Conservation (phyloP, 2,113 vertebrate genomes). For the Erythrocercus mccallii region DNA sequence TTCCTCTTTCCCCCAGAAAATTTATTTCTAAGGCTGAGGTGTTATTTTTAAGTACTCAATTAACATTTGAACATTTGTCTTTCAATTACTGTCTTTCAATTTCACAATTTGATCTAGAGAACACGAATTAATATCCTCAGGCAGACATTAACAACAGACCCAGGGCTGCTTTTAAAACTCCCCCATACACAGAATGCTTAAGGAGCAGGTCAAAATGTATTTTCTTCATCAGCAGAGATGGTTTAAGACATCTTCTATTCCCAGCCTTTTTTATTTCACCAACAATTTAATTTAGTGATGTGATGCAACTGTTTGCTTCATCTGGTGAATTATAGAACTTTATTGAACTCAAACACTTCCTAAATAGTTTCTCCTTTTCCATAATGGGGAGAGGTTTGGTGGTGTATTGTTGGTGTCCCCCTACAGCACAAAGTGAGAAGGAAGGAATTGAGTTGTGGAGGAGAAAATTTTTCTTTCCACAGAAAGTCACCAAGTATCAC, state of each 20-base stretch:
- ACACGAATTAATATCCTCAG: neutral
- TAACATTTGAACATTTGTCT: neutral
- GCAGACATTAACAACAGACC: neutral
- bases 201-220: neutral
- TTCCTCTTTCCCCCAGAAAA: neutral
- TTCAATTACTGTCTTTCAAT: neutral
- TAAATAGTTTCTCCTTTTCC: neutral
- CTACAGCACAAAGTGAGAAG: neutral
- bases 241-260: neutral
- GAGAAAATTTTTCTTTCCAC: neutral
- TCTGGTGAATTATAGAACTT: neutral
- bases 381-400: neutral
- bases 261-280: neutral
- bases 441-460: neutral
- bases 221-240: neutral
- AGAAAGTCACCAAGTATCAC: neutral
- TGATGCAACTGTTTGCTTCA: neutral
- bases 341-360: neutral
- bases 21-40: neutral
- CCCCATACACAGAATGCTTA: rapidly evolving
- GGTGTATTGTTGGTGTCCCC: neutral
- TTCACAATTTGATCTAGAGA: neutral
- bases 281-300: neutral
- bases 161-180: neutral
- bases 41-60: neutral